Evolutionary conservation across 2,888 invertebrate genomes (phyloP).

Genomic region (Drosophila testacea): DNA sequence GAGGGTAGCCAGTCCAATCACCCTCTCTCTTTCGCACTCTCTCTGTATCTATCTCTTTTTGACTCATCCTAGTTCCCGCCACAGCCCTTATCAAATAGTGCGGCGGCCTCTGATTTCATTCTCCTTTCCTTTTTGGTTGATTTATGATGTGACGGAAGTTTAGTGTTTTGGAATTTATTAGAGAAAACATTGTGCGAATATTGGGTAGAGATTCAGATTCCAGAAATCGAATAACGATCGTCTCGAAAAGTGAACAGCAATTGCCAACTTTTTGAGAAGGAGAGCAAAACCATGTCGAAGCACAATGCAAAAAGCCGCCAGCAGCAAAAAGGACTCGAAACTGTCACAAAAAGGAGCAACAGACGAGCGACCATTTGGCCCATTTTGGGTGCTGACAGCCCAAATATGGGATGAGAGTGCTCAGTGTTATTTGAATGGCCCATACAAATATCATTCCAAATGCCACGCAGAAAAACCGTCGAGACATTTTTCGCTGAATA

Average conservation of each 20-base stretch:
- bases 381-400: conserved; percentile 20
- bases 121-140: conserved; percentile 40
- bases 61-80: conserved; percentile 25
- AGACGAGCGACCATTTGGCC: conserved; percentile 47
- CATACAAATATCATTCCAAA: conserved; percentile 21
- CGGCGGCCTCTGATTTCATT: conserved; percentile 45
- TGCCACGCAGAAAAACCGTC: conserved; percentile 43
- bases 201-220: conserved; percentile 45
- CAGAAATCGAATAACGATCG: conserved; percentile 32
- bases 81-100: conserved; percentile 60
- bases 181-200: conserved; percentile 65
- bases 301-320: conserved; percentile 44
- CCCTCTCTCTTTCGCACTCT: conserved; percentile 4
- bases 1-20: conserved; percentile 54
- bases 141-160: conserved; percentile 77
- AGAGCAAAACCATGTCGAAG: conserved; percentile 18
- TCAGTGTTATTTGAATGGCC: conserved; percentile 46
- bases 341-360: conserved; percentile 72
- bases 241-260: conserved; percentile 49
- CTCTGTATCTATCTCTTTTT: neutral
- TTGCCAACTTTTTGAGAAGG: conserved; percentile 37
- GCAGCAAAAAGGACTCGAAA: conserved; percentile 67
- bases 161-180: conserved; percentile 77
- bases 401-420: conserved; percentile 50
- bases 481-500: conserved; percentile 57